Evolutionary conservation across 92 coral and sea anemone genomes (phyloP).

Genomic region (Umimayanthus kanabou): DNA sequence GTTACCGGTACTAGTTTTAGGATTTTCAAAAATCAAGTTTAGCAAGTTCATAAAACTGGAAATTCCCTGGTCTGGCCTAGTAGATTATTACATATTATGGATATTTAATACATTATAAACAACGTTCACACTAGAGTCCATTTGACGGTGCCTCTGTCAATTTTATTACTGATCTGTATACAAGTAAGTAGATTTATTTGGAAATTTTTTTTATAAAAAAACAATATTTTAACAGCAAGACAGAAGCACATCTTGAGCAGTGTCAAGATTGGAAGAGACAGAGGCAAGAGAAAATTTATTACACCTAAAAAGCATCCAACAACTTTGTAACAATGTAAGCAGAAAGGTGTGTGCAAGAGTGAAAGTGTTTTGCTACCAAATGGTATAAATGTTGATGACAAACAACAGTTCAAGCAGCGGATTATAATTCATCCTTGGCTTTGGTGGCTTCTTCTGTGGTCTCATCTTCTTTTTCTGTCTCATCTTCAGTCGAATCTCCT

Average conservation of each 20-base stretch:
- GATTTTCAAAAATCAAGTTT: too few relatives aligned
- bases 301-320: conserved; percentile 49
- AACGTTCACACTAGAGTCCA: background rate
- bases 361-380: conserved; percentile 8
- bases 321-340: conserved; percentile 32
- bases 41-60: too few relatives aligned
- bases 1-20: too few relatives aligned
- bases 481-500: conserved; percentile 49
- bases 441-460: conserved; percentile 70
- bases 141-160: background rate
- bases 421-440: conserved; percentile 82
- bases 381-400: background rate
- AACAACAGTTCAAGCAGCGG: conserved; percentile 1
- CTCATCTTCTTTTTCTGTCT: conserved; percentile 59
- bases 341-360: conserved; percentile 9
- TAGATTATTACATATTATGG: too few relatives aligned
- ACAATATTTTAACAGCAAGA: conserved; percentile 24
- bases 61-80: too few relatives aligned
- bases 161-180: background rate
- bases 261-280: background rate
- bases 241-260: background rate
- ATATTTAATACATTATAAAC: too few relatives aligned
- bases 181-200: conserved; percentile 16
- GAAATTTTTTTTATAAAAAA: conserved; percentile 41
- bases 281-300: conserved; percentile 37